A percentile compares a stretch with the other conserved stretches of the same genome.
Conservation (phyloP, 2,888 invertebrate species). For the Cordilura impudica region DNA sequence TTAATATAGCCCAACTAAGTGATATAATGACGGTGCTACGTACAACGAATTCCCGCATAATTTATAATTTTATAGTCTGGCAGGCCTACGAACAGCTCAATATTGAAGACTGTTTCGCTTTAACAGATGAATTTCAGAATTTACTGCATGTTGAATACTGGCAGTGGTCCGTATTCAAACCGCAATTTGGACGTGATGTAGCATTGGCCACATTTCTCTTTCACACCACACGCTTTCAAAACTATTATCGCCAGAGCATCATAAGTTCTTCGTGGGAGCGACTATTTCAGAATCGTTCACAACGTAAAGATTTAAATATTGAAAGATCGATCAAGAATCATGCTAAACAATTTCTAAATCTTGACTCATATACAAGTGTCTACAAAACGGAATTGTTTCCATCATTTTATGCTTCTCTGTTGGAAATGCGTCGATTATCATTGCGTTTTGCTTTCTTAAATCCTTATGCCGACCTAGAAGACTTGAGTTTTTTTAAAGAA, state of each 20-base stretch:
- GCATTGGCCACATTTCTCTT: slow-evolving; percentile 72
- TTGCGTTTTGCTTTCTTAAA: slow-evolving; percentile 54
- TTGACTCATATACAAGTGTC: slow-evolving; percentile 58
- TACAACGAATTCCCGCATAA: slow-evolving; percentile 69
- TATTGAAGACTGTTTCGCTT: slow-evolving; percentile 68
- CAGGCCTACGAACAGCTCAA: slow-evolving; percentile 68
- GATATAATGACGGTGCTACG: slow-evolving; percentile 66
- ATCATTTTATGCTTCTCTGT: slow-evolving; percentile 68
- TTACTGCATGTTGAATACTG: slow-evolving; percentile 73
- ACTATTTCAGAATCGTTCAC: slow-evolving; percentile 66
- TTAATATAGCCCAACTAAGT: slow-evolving; percentile 66
- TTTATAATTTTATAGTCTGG: slow-evolving; percentile 74
- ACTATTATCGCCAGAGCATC: slow-evolving; percentile 66
- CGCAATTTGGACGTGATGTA: slow-evolving; percentile 68
- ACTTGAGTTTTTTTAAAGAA: slow-evolving; percentile 71
- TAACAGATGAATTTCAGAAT: slow-evolving; percentile 71
- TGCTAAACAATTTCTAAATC: slow-evolving; percentile 68
- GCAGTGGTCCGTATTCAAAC: slow-evolving; percentile 70
- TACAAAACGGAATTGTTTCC: slow-evolving; percentile 51
- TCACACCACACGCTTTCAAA: slow-evolving; percentile 74
- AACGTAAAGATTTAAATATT: slow-evolving; percentile 72
- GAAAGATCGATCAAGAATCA: slow-evolving; percentile 69
- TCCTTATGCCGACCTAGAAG: slow-evolving; percentile 70
- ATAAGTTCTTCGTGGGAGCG: slow-evolving; percentile 69
- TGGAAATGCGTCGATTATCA: slow-evolving; percentile 66